These are phyloP conservation scores for Drosophila carrolli DNA, from an alignment of 1,140 invertebrate species.

Conservation along the genomic window DNA sequence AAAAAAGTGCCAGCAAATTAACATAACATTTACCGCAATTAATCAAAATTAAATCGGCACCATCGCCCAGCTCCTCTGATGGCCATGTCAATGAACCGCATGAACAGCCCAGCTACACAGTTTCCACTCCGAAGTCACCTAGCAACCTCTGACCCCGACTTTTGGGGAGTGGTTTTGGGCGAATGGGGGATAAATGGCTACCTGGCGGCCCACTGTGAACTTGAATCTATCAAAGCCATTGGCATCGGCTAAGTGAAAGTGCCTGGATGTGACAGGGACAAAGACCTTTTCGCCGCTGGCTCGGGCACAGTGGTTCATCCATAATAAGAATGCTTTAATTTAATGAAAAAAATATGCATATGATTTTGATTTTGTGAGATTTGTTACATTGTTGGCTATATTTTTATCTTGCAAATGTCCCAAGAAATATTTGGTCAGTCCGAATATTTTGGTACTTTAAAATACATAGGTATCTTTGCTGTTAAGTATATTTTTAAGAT, in stretches of 20 bases:
- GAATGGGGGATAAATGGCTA: conserved; percentile 36
- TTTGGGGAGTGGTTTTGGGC: not conserved
- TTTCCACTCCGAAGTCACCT: conserved; percentile 16
- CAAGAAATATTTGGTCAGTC: no score
- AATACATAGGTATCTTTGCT: no score
- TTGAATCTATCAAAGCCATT: conserved; percentile 65
- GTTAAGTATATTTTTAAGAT: no score
- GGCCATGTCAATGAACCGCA: conserved; percentile 56
- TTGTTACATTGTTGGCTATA: no score
- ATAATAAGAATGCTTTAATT: no score
- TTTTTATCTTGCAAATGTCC: no score
- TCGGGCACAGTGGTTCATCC: conserved; percentile 15
- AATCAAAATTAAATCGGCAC: conserved; percentile 58
- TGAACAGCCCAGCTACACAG: conserved; percentile 24
- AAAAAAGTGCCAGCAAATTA: conserved; percentile 71
- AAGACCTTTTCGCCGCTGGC: conserved; percentile 16
- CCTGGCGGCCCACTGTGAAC: conserved; percentile 61
- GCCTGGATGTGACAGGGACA: conserved; percentile 55
- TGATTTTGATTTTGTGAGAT: no score
- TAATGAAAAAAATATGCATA: no score
- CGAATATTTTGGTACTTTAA: no score
- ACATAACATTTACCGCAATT: conserved; percentile 75
- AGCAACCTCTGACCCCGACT: conserved; percentile 17
- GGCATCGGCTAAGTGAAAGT: conserved; percentile 43
- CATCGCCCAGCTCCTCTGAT: conserved; percentile 3